These are phyloP conservation scores for Fukomys damarensis DNA, from an alignment of 2,113 vertebrate genomes.

Conservation along the genomic window DNA sequence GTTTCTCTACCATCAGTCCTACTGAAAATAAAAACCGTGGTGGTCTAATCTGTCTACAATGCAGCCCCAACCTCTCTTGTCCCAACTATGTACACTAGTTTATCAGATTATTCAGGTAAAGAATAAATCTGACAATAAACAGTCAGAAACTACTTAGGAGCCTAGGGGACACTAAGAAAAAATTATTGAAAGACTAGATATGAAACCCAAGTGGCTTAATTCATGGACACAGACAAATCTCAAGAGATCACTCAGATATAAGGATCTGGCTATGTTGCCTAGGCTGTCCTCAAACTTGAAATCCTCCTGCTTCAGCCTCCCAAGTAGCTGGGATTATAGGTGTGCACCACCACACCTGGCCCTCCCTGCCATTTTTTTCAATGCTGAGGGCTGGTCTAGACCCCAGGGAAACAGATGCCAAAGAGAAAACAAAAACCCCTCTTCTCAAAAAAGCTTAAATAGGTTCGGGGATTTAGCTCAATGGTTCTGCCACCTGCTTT, in stretches of 20 bases:
- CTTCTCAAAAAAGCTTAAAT: no score
- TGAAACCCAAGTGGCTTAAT: neutral
- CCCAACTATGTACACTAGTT: neutral
- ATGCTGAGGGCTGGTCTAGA: neutral
- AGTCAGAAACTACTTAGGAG: neutral
- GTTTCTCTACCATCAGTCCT: neutral
- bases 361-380: neutral
- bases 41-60: neutral
- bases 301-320: neutral
- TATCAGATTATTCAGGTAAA: neutral
- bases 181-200: neutral
- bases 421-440: constrained; percentile 6
- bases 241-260: neutral
- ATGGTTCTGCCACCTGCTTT: no score
- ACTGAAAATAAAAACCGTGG: neutral
- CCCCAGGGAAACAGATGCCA: neutral
- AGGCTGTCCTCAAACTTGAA: neutral
- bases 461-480: no score
- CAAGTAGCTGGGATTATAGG: neutral
- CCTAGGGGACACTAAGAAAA: neutral
- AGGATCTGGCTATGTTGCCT: neutral
- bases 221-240: neutral
- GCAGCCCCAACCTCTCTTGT: neutral
- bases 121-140: neutral
- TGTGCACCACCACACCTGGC: neutral